Conservation (phyloP, 2,888 invertebrate species). For the Venusia cambrica region DNA sequence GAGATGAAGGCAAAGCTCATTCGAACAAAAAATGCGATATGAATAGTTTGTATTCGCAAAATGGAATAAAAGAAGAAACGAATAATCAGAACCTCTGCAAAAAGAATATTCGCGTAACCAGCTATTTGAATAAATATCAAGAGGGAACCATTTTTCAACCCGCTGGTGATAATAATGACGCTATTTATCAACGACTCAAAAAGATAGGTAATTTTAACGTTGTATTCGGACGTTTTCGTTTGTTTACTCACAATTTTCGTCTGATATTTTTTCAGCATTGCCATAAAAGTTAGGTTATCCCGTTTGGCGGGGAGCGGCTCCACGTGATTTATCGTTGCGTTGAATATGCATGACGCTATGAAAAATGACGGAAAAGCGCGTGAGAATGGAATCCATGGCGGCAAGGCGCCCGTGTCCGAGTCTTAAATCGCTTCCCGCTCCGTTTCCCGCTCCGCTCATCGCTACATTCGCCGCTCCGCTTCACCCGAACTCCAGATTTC, state of each 20-base stretch:
- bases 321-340: slow-evolving; percentile 75
- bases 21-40: no score
- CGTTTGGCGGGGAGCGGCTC: slow-evolving; percentile 62
- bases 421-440: slow-evolving; percentile 24
- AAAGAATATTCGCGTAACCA: slow-evolving; percentile 52
- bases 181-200: slow-evolving; percentile 76
- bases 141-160: slow-evolving; percentile 67
- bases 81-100: slow-evolving; percentile 51
- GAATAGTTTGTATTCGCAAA: slow-evolving; percentile 34
- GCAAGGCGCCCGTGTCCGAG: slow-evolving; percentile 11
- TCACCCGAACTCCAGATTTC: no score
- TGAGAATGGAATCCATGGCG: slow-evolving; percentile 40
- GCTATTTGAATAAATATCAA: slow-evolving; percentile 74
- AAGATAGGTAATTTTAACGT: slow-evolving; percentile 76
- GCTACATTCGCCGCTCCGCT: no score
- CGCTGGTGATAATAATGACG: slow-evolving; percentile 74
- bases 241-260: slow-evolving; percentile 69
- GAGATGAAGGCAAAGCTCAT: no score
- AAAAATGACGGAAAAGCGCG: slow-evolving; percentile 72
- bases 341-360: slow-evolving; percentile 80
- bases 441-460: slow-evolving; percentile 17
- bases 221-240: slow-evolving; percentile 67
- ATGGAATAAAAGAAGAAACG: slow-evolving; percentile 32
- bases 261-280: slow-evolving; percentile 61
- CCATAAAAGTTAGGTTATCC: slow-evolving; percentile 67